A percentile compares a stretch with the other conserved stretches of the same genome.
phyloP scores from a whole-genome alignment of 2,888 invertebrate genomes.

The Stenchaetothrips biformis region DNA sequence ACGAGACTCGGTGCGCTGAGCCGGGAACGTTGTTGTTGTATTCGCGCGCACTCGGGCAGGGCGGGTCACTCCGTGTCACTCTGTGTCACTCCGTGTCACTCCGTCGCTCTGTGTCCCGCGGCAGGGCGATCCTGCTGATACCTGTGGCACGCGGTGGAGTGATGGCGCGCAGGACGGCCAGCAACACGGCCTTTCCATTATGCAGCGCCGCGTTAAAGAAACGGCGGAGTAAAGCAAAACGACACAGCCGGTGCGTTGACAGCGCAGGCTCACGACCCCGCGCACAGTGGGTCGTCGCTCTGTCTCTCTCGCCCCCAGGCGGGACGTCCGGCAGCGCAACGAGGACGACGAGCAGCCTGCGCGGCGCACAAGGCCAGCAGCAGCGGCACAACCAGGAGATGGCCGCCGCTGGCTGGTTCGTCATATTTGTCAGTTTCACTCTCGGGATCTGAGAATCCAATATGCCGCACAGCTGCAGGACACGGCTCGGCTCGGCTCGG shows the following conservation, averaged over 20 bases:
- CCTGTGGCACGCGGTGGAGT: neutral
- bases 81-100: neutral
- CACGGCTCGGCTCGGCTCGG: slow-evolving; percentile 39
- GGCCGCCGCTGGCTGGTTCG: neutral
- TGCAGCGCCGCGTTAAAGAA: neutral
- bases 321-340: too few relatives aligned
- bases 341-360: too few relatives aligned
- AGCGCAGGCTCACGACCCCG: too few relatives aligned
- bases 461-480: slow-evolving; percentile 35
- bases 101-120: neutral
- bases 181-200: neutral
- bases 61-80: neutral
- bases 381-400: slow-evolving; percentile 33
- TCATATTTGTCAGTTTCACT: slow-evolving; percentile 4
- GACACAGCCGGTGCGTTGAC: neutral
- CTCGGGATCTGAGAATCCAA: slow-evolving; percentile 28
- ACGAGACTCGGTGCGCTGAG: neutral
- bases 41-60: neutral
- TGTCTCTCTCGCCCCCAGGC: too few relatives aligned
- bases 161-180: neutral
- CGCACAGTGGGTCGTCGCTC: too few relatives aligned
- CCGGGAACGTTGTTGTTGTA: neutral
- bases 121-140: too few relatives aligned
- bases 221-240: neutral
- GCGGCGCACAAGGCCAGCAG: neutral